Base-by-base conservation (phyloP, 2,113 vertebrate species). In the Onychorhynchus coronatus region DNA sequence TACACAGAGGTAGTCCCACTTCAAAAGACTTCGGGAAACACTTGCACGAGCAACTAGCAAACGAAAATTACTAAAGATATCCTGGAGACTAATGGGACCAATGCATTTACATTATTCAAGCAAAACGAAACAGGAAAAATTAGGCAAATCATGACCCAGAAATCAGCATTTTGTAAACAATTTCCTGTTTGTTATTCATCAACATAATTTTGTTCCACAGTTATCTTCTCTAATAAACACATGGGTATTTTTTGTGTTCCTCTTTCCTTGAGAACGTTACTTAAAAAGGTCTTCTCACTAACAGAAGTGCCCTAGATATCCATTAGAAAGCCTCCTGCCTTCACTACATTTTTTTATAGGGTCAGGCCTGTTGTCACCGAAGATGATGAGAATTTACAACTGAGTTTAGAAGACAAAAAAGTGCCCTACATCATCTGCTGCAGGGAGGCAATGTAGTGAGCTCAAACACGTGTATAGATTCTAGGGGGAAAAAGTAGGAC, bases 111-210 rank as follows among this genome's bases (percentile, higher is more conserved):
- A 61, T 91, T 80, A 95, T 56, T 77, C 35, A 78, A 70, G 61
- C 25, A 87, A 78, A 81, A 72, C 2, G 3, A 67, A 92, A 94
- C 79, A 63, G 30, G 55, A 85, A 86, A 91, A 81, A 78, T 33
- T 28, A 89, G 39, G 72, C 59, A 95, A 94, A 96, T 53, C 71
- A 80, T 81, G 86, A 94, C 74, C 58, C 62, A 94, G 88, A 92
- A 94, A 95, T 79, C 74, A 89, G 49, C 83, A 81, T 78, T 95
- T 84, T 87, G 76, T 89, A 91, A 96, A 94, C 73, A 67, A 75
- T 85, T 88, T 95, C n/a, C 76, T 61, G 30, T 84, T 94, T 87
- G 70, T 84, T 94, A 91, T 81, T 87, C 88, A 88, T 87, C 80
- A 76, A 74, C 10, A 15, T 44, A 58, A 90, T 88, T 85, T 75